Percentiles rank a stretch among this genome's conserved stretches.
Conservation (phyloP, 2,113 vertebrate genomes). For the Isurus oxyrinchus region DNA sequence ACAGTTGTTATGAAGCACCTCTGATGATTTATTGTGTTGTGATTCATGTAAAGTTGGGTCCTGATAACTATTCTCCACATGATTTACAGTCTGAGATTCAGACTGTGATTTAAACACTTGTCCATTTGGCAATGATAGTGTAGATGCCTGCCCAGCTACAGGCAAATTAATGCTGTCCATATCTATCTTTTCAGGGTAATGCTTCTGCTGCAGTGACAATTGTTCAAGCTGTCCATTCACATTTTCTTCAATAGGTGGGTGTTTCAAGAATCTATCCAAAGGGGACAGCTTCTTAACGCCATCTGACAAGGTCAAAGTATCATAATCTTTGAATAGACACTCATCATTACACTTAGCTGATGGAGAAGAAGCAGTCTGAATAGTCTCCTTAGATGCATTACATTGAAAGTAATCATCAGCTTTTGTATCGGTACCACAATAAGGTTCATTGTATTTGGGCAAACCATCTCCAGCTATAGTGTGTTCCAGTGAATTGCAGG, state of each 20-base stretch:
- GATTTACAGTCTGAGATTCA: slow-evolving; percentile 80
- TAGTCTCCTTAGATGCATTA: slow-evolving; percentile 75
- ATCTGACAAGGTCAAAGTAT: slow-evolving; percentile 74
- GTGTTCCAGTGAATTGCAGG: slow-evolving; percentile 77
- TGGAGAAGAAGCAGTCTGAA: slow-evolving; percentile 70
- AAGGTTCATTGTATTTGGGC: slow-evolving; percentile 76
- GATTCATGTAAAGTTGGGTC: slow-evolving; percentile 77
- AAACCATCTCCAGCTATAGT: slow-evolving; percentile 74
- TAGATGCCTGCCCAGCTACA: slow-evolving; percentile 59
- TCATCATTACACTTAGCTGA: slow-evolving; percentile 74
- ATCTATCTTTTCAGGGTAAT: slow-evolving; percentile 54
- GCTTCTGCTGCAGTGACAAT: slow-evolving; percentile 25
- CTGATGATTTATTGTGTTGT: slow-evolving; percentile 67
- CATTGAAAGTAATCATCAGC: slow-evolving; percentile 90
- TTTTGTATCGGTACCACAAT: slow-evolving; percentile 70
- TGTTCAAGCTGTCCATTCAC: slow-evolving; percentile 34
- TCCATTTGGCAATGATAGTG: slow-evolving; percentile 70
- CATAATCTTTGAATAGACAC: slow-evolving; percentile 48
- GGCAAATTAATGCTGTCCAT: slow-evolving; percentile 59
- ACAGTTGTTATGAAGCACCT: slow-evolving; percentile 68
- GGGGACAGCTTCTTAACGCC: slow-evolving; percentile 66
- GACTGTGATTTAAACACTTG: slow-evolving; percentile 85
- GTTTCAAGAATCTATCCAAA: slow-evolving; percentile 58
- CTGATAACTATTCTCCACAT: slow-evolving; percentile 76
- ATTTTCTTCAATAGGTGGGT: slow-evolving; percentile 19